Base-by-base conservation (phyloP, 2,888 invertebrate genomes). In the Antheraea yamamai region DNA sequence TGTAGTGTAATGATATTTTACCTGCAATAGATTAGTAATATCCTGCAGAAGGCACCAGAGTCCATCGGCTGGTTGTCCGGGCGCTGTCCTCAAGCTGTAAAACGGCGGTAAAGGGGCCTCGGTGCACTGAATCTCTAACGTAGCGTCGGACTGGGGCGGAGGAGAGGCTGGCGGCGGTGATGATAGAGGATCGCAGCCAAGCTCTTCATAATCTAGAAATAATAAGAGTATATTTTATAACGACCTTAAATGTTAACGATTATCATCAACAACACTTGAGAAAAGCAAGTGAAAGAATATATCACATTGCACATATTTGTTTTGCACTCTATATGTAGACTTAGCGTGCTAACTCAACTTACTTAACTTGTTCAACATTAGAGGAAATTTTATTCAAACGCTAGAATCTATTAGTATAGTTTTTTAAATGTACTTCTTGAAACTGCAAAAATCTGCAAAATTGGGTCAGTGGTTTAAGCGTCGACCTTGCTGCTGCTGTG, bases 1-100 rank as follows among this genome's bases (percentile, higher is more conserved):
- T 52, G 0, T 52, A 18, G 16, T 52, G 4, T 18, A 52, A 18
- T 52, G 1, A 18, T 52, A 20, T 20, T 12, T 66, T 79, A 94
- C 96, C 94, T 97, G 97, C 83, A 97, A 93, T 81, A 97, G 92
- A 83, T 96, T 96, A 83, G 97, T 97, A 81, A 98, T 95, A 88
- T 98, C 98, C 87, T 97, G 97, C 75, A 98, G 94, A 77, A 98
- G 94, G 75, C 98, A 96, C 97, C 98, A 98, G 78, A 97, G 96
- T 74, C 97, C 97, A 70, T 95, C 94, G 0, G 91, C 85, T 0
- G 93, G 91, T 77, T 95, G 95, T 23, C 96, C 96, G 0, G 95
- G 87, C 83, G 96, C 96, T 73, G 96, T 96, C 78, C 95, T 94
- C 79, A 98, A 92, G 79, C 96, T 96, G 93, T 98, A 98, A 81